phyloP scores from a whole-genome alignment of 2,113 vertebrate genomes.

The Girardinichthys multiradiatus region DNA sequence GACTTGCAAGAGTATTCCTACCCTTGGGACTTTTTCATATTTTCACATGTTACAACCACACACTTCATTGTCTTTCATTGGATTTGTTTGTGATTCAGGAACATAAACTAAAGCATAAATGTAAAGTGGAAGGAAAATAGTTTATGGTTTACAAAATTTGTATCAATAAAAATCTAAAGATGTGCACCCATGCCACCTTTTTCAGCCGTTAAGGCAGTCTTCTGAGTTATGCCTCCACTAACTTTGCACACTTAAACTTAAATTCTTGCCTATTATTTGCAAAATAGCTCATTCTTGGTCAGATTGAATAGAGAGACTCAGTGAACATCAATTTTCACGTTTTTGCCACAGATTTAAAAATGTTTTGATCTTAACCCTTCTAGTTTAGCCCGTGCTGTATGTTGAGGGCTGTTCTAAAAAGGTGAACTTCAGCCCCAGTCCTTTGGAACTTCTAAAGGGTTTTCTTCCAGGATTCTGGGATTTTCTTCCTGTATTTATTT shows the following conservation, averaged over 20 bases:
- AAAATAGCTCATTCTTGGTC: no score
- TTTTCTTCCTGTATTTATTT: not conserved
- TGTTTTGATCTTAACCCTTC: not conserved
- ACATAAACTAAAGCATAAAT: not conserved
- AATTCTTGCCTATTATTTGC: no score
- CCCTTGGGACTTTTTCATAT: not conserved
- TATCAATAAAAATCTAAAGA: no score
- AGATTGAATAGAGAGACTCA: not conserved
- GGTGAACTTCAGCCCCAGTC: no score
- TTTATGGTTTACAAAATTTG: no score
- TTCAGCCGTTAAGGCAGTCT: no score
- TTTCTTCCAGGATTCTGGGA: not conserved
- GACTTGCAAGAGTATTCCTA: not conserved
- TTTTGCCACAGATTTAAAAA: not conserved
- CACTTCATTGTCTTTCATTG: not conserved
- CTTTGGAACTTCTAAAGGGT: not conserved
- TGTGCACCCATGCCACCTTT: no score
- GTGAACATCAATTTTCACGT: not conserved
- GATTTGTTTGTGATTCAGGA: not conserved
- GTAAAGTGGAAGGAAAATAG: no score
- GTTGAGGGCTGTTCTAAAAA: no score
- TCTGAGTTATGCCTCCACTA: no score
- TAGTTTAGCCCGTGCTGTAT: not conserved
- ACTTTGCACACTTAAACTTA: no score
- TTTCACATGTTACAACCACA: not conserved